Percentiles rank a stretch among this genome's conserved stretches.
These are phyloP conservation scores for Trichonephila clavipes DNA, from an alignment of 1,140 invertebrate species.

Conservation along the genomic window DNA sequence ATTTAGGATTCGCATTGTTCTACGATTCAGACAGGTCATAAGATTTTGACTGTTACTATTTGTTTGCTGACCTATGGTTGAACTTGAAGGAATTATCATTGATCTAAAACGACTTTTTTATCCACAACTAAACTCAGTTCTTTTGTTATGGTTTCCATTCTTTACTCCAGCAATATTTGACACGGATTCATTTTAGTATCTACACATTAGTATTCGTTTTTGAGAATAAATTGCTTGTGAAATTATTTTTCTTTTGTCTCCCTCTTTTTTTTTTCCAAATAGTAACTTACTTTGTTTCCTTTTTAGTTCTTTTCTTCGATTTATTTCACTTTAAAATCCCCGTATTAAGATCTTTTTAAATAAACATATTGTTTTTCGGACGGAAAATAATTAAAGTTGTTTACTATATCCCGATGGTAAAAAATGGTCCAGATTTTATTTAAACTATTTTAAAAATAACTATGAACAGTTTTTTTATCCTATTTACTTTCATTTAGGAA, in stretches of 20 bases:
- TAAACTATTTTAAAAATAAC: too few relatives aligned
- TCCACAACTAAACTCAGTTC: neutral
- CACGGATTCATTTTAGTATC: neutral
- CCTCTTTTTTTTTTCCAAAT: too few relatives aligned
- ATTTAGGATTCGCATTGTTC: neutral
- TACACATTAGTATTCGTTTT: neutral
- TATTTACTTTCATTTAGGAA: too few relatives aligned
- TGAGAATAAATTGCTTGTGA: neutral
- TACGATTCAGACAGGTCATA: neutral
- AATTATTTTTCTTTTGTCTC: neutral
- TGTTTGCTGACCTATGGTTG: neutral
- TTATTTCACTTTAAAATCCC: too few relatives aligned
- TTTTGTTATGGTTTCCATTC: neutral
- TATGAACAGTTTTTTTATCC: too few relatives aligned
- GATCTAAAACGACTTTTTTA: neutral
- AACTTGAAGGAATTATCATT: neutral
- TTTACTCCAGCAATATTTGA: neutral
- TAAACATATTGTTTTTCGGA: too few relatives aligned
- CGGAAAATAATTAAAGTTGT: too few relatives aligned
- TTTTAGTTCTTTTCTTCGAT: too few relatives aligned
- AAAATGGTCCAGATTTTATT: too few relatives aligned
- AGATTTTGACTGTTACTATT: neutral
- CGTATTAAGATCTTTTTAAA: too few relatives aligned
- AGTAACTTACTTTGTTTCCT: too few relatives aligned
- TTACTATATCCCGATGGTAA: too few relatives aligned